phyloP scores from a whole-genome alignment of 2,113 vertebrate genomes.

The Murina feae region DNA sequence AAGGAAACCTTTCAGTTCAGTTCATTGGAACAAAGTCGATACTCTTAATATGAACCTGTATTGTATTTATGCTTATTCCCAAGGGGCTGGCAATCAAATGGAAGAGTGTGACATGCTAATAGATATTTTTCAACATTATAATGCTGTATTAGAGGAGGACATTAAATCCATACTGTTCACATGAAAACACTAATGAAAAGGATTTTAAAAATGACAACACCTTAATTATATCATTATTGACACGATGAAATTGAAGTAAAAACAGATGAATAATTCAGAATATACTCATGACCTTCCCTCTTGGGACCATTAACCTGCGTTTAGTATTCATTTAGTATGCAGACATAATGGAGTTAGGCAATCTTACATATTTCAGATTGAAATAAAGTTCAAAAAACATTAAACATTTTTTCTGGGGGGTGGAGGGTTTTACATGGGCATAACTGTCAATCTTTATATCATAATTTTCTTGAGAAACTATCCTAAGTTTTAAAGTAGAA shows the following conservation, averaged over 20 bases:
- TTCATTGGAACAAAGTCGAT: background rate
- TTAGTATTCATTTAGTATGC: background rate
- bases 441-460: background rate
- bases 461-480: background rate
- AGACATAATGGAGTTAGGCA: background rate
- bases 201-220: background rate
- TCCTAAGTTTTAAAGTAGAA: background rate
- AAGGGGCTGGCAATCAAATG: background rate
- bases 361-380: background rate
- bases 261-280: background rate
- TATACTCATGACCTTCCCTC: background rate
- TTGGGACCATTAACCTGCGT: background rate
- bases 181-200: conserved; percentile 9
- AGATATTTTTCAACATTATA: background rate
- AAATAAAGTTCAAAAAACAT: background rate
- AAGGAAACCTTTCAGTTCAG: background rate
- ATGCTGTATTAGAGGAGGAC: background rate
- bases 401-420: too few species aligned
- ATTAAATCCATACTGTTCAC: background rate
- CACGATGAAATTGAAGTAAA: background rate
- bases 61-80: background rate
- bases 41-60: background rate
- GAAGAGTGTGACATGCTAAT: background rate
- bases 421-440: background rate
- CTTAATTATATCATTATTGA: conserved; percentile 3